phyloP scores from a whole-genome alignment of 2,888 invertebrate species.

The Anagyrus pseudococci region DNA sequence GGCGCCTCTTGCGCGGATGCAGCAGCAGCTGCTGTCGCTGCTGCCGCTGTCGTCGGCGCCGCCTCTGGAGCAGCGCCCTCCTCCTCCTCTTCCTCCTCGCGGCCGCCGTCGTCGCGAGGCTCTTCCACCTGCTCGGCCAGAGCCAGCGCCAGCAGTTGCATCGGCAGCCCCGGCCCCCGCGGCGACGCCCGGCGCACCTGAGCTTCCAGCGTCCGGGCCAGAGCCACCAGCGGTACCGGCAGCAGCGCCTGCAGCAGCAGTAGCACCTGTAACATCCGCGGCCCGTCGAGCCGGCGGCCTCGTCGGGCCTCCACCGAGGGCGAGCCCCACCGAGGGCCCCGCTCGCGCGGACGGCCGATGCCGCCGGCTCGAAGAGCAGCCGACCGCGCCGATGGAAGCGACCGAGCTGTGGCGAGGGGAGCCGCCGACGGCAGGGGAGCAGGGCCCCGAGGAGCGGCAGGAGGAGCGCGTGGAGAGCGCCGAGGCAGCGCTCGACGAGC shows the following conservation, averaged over 20 bases:
- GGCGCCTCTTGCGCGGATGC: slow-evolving; percentile 28
- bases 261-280: slow-evolving; percentile 20
- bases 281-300: neutral
- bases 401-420: neutral
- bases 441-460: neutral
- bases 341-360: neutral
- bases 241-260: slow-evolving; percentile 20
- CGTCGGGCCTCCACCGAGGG: neutral
- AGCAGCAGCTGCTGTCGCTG: slow-evolving; percentile 11
- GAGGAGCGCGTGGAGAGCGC: slow-evolving; percentile 17
- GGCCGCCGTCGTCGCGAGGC: neutral
- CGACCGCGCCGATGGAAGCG: neutral
- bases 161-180: slow-evolving; percentile 16
- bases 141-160: slow-evolving; percentile 36
- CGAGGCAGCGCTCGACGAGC: slow-evolving; percentile 19
- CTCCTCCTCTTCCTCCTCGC: neutral
- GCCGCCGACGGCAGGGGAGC: neutral
- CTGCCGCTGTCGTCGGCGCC: neutral
- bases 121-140: slow-evolving; percentile 39
- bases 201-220: slow-evolving; percentile 35
- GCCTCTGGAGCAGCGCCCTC: slow-evolving; percentile 5
- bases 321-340: neutral
- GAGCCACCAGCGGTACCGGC: slow-evolving; percentile 30
- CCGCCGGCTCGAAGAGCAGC: neutral
- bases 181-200: slow-evolving; percentile 41